Evolutionary conservation across 2,888 invertebrate genomes (phyloP), one percentile per base, ranked within the genome.

Genomic region (Maniola hyperantus): DNA sequence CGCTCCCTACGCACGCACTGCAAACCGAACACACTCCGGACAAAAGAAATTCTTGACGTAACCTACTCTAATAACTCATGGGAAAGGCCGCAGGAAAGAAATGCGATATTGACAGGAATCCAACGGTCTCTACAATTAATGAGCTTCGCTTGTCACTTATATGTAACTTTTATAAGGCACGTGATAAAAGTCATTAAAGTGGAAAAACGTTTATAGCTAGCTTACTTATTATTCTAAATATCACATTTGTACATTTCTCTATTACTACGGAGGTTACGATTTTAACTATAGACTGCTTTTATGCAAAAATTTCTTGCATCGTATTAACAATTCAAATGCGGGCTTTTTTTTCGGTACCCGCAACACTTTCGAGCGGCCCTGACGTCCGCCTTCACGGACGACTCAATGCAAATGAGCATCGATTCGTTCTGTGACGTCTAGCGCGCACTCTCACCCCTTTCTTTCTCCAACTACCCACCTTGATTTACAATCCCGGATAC

Each of bases 331-430:
- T 89, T 89, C 88, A 88, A 91, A 91, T 89, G 84, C 78, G 81
- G 76, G 77, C 79, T 84, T 85, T 91, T 91, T 89, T 89, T 88
- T 81, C 77, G 77, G 77, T 79, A 79, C 77, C 81, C 81, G 83
- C 89, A 87, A 91, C 91, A 90, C 91, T 89, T 89, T 89, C 89
- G 79, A 90, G 84, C 84, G 84, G 82, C 83, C 82, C 85, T 87
- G 89, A 88, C 90, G 91, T 91, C 88, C 90, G 84, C 79, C 78
- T 78, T 79, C 79, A 84, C 74, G 84, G 88, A 80, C 89, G 84
- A 81, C 83, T 80, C 79, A 74, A 92, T 92, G 91, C 89, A 91
- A 91, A 92, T 92, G 86, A 91, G 88, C 81, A 91, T 91, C 89
- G 91, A 91, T 86, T 89, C 85, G 75, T 77, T 76, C 78, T 74